phyloP scores from a whole-genome alignment of 2,888 invertebrate species.

The Fissipunctia ypsillon region DNA sequence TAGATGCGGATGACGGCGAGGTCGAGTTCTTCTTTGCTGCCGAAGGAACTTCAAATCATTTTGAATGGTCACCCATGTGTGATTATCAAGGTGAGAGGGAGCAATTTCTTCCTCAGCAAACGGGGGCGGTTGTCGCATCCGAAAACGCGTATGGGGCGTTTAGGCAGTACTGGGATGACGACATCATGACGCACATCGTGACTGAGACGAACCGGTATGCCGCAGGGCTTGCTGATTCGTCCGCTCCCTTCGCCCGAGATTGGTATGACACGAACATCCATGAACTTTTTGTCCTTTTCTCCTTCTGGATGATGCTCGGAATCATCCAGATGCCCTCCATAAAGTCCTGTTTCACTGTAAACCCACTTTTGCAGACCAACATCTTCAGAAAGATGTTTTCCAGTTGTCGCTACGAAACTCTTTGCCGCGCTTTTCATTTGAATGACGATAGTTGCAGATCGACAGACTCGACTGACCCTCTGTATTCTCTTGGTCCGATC shows the following conservation, averaged over 20 bases:
- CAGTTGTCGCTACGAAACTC: background rate
- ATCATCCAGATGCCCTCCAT: conserved; percentile 14
- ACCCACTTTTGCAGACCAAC: background rate
- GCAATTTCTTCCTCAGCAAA: no score
- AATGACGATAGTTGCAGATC: background rate
- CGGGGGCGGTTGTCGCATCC: no score
- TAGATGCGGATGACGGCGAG: conserved; percentile 4
- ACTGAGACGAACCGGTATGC: no score
- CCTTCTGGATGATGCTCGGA: conserved; percentile 20
- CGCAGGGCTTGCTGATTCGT: no score
- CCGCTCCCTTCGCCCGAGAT: no score
- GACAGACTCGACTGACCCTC: background rate
- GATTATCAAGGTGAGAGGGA: background rate
- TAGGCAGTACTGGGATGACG: no score
- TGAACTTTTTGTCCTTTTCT: background rate
- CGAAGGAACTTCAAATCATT: background rate
- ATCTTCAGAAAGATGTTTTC: conserved; percentile 8
- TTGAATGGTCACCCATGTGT: conserved; percentile 8
- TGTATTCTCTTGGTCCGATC: background rate
- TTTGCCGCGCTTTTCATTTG: conserved; percentile 20
- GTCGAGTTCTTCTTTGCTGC: background rate
- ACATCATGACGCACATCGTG: no score
- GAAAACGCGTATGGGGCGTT: no score
- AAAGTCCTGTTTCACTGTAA: background rate
- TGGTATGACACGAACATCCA: conserved; percentile 15